Evolutionary conservation across 2,888 invertebrate species (phyloP), one percentile per base, ranked within the genome.

Genomic region (Morpho achilles): DNA sequence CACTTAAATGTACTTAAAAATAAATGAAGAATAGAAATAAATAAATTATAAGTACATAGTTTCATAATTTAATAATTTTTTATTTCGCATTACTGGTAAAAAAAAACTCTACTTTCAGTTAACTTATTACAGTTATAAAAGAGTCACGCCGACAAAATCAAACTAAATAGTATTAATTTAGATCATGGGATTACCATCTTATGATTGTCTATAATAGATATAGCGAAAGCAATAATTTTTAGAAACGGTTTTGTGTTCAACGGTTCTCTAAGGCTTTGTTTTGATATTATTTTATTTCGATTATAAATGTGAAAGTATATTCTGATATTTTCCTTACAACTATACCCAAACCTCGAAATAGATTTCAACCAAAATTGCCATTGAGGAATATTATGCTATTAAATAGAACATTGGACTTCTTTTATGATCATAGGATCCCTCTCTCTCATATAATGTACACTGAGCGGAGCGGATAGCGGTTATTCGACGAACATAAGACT

Each of bases 151-250:
- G 44, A 50, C 41, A 32, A 50, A 50, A 46, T 47, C 22, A 8
- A 22, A 39, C 41, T 51, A 51, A 48, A 43, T 56, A 43, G 40
- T 10, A 42, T 49, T 58, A 61, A 66, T 69, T 65, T 69, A 41
- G 76, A 73, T 77, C 77, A 79, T 76, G 72, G 74, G 69, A 74
- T 75, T 73, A 67, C 69, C 64, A 54, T 49, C 41, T 41, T n/a
- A 16, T 47, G 49, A 60, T 58, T 60, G 50, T 69, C 67, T 72
- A 71, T 67, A 66, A 65, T 65, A 69, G 65, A 69, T 70, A 75
- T 53, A 47, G 41, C 39, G 51, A 52, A 45, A 52, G 9, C 52
- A 45, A 52, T 52, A 45, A 79, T 76, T 76, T 73, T 68, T 73
- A 65, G 69, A 75, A 77, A 75, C 76, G 74, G 74, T 75, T 67